Conservation (phyloP, 2,113 vertebrate species). For the Acrocephalus kingi region DNA sequence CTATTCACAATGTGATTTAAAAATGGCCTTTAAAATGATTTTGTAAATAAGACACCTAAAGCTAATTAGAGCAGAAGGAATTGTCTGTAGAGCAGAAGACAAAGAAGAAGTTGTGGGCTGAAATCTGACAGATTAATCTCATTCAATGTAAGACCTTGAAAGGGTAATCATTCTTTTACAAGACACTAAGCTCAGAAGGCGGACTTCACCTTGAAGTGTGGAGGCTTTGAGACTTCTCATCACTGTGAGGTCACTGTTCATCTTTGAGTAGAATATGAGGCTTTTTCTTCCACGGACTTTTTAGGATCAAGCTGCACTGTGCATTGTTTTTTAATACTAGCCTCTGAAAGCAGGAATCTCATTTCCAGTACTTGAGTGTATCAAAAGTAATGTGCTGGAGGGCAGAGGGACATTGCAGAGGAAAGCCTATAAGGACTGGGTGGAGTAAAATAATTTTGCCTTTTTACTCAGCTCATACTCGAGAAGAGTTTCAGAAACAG, state of each 20-base stretch:
- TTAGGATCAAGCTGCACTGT: not conserved
- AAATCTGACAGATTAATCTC: not conserved
- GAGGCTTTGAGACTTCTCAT: not conserved
- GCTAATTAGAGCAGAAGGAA: slow-evolving; percentile 38
- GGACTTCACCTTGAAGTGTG: not conserved
- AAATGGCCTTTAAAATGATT: not conserved
- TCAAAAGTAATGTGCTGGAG: not conserved
- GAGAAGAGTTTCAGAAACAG: not conserved
- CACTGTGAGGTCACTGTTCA: not conserved
- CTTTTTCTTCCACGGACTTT: not conserved
- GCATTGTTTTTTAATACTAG: not conserved
- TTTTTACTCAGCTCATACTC: not conserved
- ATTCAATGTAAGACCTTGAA: not conserved
- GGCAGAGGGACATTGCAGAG: not conserved
- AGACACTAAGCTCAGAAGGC: not conserved
- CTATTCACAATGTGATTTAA: not conserved
- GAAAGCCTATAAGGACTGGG: not conserved
- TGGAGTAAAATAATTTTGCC: not conserved
- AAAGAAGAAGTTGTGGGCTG: not conserved
- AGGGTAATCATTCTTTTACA: not conserved
- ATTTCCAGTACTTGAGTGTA: not conserved
- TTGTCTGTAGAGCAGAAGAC: not conserved
- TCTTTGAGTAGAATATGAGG: not conserved
- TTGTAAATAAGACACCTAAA: slow-evolving; percentile 23
- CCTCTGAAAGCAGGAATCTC: not conserved